Percentiles rank a stretch among this genome's conserved stretches.
phyloP scores from a whole-genome alignment of 1,140 invertebrate species.

The Scaptomyza pallida region DNA sequence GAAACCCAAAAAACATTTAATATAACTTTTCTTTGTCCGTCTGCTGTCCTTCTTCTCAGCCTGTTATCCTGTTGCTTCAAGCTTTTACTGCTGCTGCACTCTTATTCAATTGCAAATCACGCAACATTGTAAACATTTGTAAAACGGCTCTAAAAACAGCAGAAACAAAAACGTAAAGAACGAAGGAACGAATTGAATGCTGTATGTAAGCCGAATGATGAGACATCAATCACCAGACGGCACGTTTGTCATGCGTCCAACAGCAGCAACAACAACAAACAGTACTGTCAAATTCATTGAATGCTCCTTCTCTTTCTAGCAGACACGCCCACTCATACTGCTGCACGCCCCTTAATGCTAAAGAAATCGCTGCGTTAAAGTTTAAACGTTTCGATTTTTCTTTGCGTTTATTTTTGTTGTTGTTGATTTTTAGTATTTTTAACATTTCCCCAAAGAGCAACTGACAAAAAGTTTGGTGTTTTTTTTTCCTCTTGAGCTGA shows the following conservation, averaged over 20 bases:
- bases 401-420: slow-evolving; percentile 9
- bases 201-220: slow-evolving; percentile 71
- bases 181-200: slow-evolving; percentile 34
- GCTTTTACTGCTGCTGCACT: slow-evolving; percentile 32
- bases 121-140: slow-evolving; percentile 82
- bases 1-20: slow-evolving; percentile 9
- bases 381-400: slow-evolving; percentile 63
- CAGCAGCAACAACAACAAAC: slow-evolving; percentile 61
- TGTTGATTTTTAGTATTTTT: slow-evolving; percentile 11
- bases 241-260: slow-evolving; percentile 68
- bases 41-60: background rate
- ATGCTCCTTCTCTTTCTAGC: slow-evolving; percentile 43
- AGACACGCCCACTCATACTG: slow-evolving; percentile 9
- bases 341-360: slow-evolving; percentile 30
- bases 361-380: slow-evolving; percentile 62
- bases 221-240: slow-evolving; percentile 71
- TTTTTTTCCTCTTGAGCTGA: slow-evolving; percentile 39
- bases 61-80: slow-evolving; percentile 5
- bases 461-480: slow-evolving; percentile 44
- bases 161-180: slow-evolving; percentile 1
- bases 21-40: background rate
- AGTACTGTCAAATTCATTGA: slow-evolving; percentile 75
- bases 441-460: slow-evolving; percentile 16
- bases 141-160: slow-evolving; percentile 73
- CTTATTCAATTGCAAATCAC: slow-evolving; percentile 81